phyloP scores from a whole-genome alignment of 2,888 invertebrate species.

The Drosophila cracens region DNA sequence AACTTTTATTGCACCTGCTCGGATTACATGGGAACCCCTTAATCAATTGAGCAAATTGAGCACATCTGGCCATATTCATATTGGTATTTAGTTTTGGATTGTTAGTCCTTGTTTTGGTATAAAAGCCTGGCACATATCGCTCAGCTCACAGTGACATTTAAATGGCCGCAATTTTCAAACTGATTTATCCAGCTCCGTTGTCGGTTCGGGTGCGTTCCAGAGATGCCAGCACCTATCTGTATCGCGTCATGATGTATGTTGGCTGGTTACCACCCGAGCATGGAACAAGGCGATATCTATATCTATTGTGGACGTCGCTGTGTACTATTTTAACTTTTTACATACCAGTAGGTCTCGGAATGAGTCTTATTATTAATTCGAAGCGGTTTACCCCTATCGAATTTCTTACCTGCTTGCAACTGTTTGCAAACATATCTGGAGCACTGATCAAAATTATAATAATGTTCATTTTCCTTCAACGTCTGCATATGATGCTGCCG shows the following conservation, averaged over 20 bases:
- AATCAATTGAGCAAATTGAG: not conserved
- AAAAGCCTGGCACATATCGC: slow-evolving; percentile 9
- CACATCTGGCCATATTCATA: slow-evolving; percentile 19
- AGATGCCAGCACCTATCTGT: slow-evolving; percentile 43
- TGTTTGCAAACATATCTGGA: slow-evolving; percentile 41
- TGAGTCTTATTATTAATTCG: slow-evolving; percentile 47
- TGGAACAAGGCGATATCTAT: slow-evolving; percentile 38
- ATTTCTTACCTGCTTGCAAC: slow-evolving; percentile 49
- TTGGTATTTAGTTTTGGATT: not conserved
- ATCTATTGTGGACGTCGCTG: slow-evolving; percentile 34
- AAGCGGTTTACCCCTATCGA: slow-evolving; percentile 48
- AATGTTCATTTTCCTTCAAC: slow-evolving; percentile 10
- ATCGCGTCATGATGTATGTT: slow-evolving; percentile 29
- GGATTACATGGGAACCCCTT: not conserved
- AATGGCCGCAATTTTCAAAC: slow-evolving; percentile 32
- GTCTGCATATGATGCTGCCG: slow-evolving; percentile 24
- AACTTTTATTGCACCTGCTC: not conserved
- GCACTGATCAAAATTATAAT: slow-evolving; percentile 38
- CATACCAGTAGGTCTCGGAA: slow-evolving; percentile 50
- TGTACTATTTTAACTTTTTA: slow-evolving; percentile 29
- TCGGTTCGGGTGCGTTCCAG: slow-evolving; percentile 41
- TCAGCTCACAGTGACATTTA: not conserved
- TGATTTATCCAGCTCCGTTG: slow-evolving; percentile 46
- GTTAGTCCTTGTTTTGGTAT: slow-evolving; percentile 3
- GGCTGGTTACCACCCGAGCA: slow-evolving; percentile 53